Evolutionary conservation across 2,797 vertebrate genomes (phyloP), one percentile per base, ranked within the genome.

Genomic region (Numenius phaeopus): DNA sequence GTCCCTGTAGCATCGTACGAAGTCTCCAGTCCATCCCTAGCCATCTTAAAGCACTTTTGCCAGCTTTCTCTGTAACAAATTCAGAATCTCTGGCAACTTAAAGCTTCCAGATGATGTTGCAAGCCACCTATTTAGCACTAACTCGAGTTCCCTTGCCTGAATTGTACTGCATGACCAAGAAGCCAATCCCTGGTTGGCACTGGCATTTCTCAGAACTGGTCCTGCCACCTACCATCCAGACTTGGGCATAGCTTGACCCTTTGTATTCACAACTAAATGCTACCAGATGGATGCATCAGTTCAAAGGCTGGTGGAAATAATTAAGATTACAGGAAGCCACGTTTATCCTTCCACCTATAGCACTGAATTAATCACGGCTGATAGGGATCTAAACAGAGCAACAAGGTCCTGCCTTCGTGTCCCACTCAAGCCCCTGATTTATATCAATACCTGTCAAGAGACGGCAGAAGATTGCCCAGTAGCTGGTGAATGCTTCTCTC

Each of bases 361-460:
- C 46, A 91, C 62, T 67, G 94, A 97, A 97, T 97, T 95, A 97
- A 97, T 96, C 92, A 96, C 0, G 14, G 64, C 82, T 96, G 94
- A 96, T 94, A 96, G 73, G 59, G 91, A 93, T 95, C 95, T 95
- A 88, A 95, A 82, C 81, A 92, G 94, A 95, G 91, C 83, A 87
- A 90, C 7, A 5, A 71, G 40, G 72, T 94, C 82, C 89, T 70
- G 82, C 80, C 58, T 89, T 72, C 18, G 10, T 92, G 84, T 83
- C 84, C 65, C 78, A 93, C 87, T 97, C 89, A 95, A 94, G 86
- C 52, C 69, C 85, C 96, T 97, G 93, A 97, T 97, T 96, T 97
- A 96, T 96, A 97, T 96, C 94, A 96, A 67, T 92, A 40, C 93
- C 90, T 96, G 96, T 95, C 96, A 97, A 84, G 94, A 95, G 92